phyloP scores from a whole-genome alignment of 2,113 vertebrate species.

The Rhea americana region DNA sequence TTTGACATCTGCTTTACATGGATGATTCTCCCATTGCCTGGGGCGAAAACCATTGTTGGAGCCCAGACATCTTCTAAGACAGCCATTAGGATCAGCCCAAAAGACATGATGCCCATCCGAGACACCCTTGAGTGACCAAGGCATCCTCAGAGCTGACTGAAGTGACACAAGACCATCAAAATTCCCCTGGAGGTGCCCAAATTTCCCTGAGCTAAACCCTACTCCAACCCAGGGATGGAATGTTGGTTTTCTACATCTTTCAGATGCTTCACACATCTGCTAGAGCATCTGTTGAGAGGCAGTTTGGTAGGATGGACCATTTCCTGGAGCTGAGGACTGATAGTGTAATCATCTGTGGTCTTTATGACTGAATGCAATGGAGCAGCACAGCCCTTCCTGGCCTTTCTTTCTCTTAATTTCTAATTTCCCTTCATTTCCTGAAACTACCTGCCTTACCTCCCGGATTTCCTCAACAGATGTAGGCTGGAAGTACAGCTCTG shows the following conservation, averaged over 20 bases:
- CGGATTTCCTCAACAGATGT: conserved; percentile 67
- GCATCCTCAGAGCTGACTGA: too few species aligned
- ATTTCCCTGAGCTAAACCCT: not conserved
- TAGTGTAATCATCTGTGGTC: not conserved
- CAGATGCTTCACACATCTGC: not conserved
- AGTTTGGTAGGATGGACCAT: not conserved
- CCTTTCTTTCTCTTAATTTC: not conserved
- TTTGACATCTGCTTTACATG: not conserved
- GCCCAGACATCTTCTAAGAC: not conserved
- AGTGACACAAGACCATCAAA: not conserved
- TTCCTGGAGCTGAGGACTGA: not conserved
- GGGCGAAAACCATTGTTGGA: not conserved
- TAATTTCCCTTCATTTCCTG: fast-evolving
- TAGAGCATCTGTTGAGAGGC: not conserved
- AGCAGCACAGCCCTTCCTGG: not conserved
- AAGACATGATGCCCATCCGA: not conserved
- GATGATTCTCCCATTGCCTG: not conserved
- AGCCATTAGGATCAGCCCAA: not conserved
- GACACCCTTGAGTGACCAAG: not conserved
- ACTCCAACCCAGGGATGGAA: not conserved
- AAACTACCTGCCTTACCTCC: conserved; percentile 62
- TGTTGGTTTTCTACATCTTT: not conserved
- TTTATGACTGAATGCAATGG: not conserved
- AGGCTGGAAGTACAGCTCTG: conserved; percentile 78
- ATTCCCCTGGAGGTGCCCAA: not conserved